These are phyloP conservation scores for Tuta absoluta DNA, from an alignment of 2,888 invertebrate species.

Conservation along the genomic window DNA sequence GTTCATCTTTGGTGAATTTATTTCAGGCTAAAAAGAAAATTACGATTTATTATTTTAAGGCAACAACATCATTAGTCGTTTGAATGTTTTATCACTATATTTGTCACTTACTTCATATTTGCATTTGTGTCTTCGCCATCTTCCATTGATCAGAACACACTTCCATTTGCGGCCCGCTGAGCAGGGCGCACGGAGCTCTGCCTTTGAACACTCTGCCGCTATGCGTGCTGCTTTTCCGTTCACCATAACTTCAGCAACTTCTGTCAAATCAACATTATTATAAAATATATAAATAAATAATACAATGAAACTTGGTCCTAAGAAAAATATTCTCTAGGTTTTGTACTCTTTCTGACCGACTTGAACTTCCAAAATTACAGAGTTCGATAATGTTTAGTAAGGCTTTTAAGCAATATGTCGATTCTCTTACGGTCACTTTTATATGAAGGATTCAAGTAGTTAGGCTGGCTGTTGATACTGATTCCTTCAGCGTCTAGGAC, in stretches of 20 bases:
- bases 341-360: no score
- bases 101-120: slow-evolving; percentile 79
- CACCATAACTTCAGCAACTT: slow-evolving; percentile 51
- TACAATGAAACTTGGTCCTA: background rate
- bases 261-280: slow-evolving; percentile 50
- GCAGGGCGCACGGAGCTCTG: slow-evolving; percentile 91
- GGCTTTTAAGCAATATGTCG: no score
- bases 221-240: slow-evolving; percentile 87
- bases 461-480: slow-evolving; percentile 56
- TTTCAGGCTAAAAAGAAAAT: slow-evolving; percentile 64
- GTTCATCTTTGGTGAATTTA: slow-evolving; percentile 70
- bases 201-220: slow-evolving; percentile 90
- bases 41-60: slow-evolving; percentile 75
- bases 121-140: slow-evolving; percentile 95
- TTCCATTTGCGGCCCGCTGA: slow-evolving; percentile 91
- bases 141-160: slow-evolving; percentile 88
- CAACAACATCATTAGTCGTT: slow-evolving; percentile 42
- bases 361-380: no score
- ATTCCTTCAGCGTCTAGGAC: slow-evolving; percentile 61
- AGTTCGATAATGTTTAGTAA: no score
- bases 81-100: slow-evolving; percentile 44
- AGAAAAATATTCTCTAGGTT: no score
- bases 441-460: slow-evolving; percentile 55
- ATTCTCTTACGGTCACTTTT: slow-evolving; percentile 51
- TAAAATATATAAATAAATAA: background rate